phyloP scores from a whole-genome alignment of 2,888 invertebrate genomes.

The Tubulanus polymorphus region DNA sequence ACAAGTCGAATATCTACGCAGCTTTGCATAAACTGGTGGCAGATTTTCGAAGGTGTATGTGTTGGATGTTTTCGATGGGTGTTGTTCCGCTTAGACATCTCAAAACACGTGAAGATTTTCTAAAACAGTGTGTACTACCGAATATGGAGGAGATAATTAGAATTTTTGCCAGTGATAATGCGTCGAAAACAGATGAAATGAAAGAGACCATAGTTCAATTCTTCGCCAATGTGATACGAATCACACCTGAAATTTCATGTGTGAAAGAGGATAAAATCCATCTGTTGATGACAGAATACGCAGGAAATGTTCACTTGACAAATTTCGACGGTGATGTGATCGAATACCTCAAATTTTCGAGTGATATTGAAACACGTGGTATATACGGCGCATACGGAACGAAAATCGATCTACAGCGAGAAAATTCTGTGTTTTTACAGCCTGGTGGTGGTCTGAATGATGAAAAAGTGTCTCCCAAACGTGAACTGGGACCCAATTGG shows the following conservation, averaged over 20 bases:
- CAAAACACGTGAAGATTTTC: not conserved
- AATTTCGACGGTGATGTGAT: conserved; percentile 1
- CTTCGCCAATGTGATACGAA: not conserved
- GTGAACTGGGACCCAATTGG: not conserved
- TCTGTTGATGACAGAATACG: not conserved
- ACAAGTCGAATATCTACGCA: not conserved
- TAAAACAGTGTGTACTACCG: not conserved
- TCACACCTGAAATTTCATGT: not conserved
- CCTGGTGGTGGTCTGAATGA: not conserved
- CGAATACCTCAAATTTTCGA: conserved; percentile 2
- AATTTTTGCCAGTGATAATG: not conserved
- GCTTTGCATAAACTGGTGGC: not conserved
- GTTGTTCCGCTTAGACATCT: conserved; percentile 1
- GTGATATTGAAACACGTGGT: not conserved
- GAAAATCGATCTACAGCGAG: not conserved
- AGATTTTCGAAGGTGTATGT: not conserved
- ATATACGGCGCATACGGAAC: conserved; percentile 1
- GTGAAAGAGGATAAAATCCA: not conserved
- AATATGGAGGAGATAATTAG: not conserved
- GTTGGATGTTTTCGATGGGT: conserved; percentile 1
- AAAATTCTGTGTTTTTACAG: not conserved
- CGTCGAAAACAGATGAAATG: not conserved
- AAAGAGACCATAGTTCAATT: not conserved
- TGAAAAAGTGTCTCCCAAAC: not conserved
- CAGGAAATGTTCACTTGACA: not conserved